These are phyloP conservation scores for Bibio marci DNA, from an alignment of 2,888 invertebrate genomes.

Conservation along the genomic window DNA sequence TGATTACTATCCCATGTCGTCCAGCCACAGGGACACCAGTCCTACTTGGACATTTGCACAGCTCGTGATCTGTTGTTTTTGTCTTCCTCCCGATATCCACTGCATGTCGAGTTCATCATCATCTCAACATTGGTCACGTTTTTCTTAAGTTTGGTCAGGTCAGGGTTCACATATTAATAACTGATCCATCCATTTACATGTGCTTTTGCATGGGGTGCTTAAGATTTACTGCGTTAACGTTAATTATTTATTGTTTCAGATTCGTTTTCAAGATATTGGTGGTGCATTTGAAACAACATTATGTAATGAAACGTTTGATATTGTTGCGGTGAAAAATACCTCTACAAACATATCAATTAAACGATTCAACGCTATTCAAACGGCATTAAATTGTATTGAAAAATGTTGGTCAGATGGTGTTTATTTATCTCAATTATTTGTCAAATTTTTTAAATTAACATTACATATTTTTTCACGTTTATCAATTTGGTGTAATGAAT, in stretches of 20 bases:
- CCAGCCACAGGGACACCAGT: too few relatives aligned
- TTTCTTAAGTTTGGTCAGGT: not conserved
- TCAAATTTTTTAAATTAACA: slow-evolving; percentile 78
- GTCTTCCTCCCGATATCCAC: too few relatives aligned
- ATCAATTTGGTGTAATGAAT: slow-evolving; percentile 45
- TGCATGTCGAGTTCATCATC: too few relatives aligned
- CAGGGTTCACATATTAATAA: not conserved
- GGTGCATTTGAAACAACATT: slow-evolving; percentile 30
- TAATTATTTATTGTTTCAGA: too few relatives aligned
- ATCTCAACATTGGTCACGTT: not conserved
- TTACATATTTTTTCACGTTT: slow-evolving; percentile 70
- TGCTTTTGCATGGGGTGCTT: not conserved
- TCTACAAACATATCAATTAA: too few relatives aligned
- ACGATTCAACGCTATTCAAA: slow-evolving; percentile 24
- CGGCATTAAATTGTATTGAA: slow-evolving; percentile 34
- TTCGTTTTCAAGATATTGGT: slow-evolving; percentile 86
- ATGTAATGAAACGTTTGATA: slow-evolving; percentile 18
- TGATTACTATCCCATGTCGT: not conserved
- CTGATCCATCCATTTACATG: not conserved
- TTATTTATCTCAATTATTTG: slow-evolving; percentile 58
- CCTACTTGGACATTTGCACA: too few relatives aligned
- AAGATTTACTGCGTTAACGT: too few relatives aligned
- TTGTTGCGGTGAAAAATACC: not conserved
- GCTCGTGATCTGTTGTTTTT: too few relatives aligned
- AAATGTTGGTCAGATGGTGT: slow-evolving; percentile 65